Evolutionary conservation across 2,113 vertebrate species (phyloP).

Genomic region (Chaetura pelagica): DNA sequence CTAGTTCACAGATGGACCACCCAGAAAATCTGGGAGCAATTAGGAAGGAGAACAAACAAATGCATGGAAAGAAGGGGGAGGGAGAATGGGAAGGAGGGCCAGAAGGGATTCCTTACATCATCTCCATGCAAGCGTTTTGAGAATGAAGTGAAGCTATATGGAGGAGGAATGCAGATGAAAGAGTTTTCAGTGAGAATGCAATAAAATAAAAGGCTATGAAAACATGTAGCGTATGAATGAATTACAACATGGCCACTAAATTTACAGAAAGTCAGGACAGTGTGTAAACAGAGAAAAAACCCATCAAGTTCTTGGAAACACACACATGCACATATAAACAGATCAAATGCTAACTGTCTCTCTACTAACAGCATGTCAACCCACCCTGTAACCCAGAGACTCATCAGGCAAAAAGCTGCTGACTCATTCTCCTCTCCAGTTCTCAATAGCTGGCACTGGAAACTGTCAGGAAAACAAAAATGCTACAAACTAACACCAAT

Average conservation of each 20-base stretch:
- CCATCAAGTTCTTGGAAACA: background rate
- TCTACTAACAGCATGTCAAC: background rate
- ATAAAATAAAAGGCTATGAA: constrained; percentile 45
- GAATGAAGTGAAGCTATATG: constrained; percentile 70
- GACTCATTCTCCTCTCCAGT: background rate
- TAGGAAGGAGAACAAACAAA: constrained; percentile 72
- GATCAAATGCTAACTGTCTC: background rate
- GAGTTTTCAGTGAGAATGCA: constrained; percentile 50
- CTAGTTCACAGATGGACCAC: constrained; percentile 80
- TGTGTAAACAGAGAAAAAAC: constrained; percentile 19
- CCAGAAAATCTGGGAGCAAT: constrained; percentile 78
- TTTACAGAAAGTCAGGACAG: background rate
- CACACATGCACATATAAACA: background rate
- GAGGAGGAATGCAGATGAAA: constrained; percentile 73
- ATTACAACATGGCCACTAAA: background rate
- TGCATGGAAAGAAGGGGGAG: constrained; percentile 15
- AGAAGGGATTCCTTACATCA: constrained; percentile 76
- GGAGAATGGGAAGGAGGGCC: background rate
- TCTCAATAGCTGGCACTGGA: background rate
- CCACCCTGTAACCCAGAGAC: background rate
- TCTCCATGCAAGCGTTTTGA: constrained; percentile 79
- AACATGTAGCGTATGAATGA: constrained; percentile 15
- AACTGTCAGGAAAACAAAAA: background rate
- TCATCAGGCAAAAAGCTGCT: background rate
- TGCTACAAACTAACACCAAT: background rate